A percentile compares a stretch with the other conserved stretches of the same genome.
These are phyloP conservation scores for Galeopterus variegatus DNA, from an alignment of 2,113 vertebrate species.

Conservation along the genomic window DNA sequence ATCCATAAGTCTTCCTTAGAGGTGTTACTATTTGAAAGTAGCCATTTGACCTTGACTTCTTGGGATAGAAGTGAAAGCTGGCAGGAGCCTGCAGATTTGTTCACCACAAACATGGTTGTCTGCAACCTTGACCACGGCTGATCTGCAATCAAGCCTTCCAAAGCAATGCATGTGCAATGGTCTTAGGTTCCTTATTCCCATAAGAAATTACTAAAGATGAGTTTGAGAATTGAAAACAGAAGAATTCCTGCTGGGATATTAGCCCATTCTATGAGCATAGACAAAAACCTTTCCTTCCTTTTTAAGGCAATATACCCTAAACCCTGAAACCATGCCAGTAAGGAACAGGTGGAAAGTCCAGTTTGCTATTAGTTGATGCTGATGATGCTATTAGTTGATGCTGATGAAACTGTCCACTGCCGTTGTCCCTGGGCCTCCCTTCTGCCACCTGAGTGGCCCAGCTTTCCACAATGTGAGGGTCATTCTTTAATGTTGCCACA, in stretches of 20 bases:
- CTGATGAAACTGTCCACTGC: not conserved
- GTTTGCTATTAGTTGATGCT: not conserved
- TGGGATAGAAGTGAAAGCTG: not conserved
- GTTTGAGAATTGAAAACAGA: not conserved
- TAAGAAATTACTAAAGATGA: not conserved
- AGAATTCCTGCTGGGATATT: not conserved
- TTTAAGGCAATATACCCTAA: not conserved
- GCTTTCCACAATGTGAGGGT: fast-evolving
- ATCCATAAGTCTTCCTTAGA: not conserved
- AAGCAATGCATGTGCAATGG: not conserved
- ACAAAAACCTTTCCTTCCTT: not conserved
- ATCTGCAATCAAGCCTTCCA: not conserved
- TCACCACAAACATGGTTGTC: fast-evolving
- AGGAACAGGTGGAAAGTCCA: not conserved
- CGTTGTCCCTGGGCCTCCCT: not conserved
- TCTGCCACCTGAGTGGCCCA: not conserved
- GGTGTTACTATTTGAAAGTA: not conserved
- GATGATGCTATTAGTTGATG: fast-evolving
- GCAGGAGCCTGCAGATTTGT: not conserved
- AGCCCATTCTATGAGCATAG: not conserved
- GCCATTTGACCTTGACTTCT: not conserved
- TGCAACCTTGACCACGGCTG: not conserved
- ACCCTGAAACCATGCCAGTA: not conserved
- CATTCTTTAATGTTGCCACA: fast-evolving
- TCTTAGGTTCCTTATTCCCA: not conserved